A percentile compares a stretch with the other conserved stretches of the same genome.
phyloP scores from a whole-genome alignment of 1,140 invertebrate genomes.

The Tachypleus tridentatus region DNA sequence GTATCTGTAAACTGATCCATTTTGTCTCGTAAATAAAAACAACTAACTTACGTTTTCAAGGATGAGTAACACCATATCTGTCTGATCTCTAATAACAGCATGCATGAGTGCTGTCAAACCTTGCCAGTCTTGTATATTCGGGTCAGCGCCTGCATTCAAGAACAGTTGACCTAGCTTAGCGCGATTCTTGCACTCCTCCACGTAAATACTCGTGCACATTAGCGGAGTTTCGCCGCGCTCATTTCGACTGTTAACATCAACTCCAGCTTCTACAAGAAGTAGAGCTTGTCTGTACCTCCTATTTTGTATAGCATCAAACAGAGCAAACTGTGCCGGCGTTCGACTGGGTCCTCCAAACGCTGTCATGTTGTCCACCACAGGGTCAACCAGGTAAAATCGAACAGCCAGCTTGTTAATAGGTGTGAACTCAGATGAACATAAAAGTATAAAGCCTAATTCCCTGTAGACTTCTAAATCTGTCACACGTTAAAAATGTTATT shows the following conservation, averaged over 20 bases:
- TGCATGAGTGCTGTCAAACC: slow-evolving; percentile 27
- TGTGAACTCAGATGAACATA: too few relatives aligned
- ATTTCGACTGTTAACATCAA: slow-evolving; percentile 23
- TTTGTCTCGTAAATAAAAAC: slow-evolving; percentile 8
- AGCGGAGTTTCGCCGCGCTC: slow-evolving; percentile 23
- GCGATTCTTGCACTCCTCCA: slow-evolving; percentile 14
- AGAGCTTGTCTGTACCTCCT: slow-evolving; percentile 18
- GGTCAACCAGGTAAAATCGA: too few relatives aligned
- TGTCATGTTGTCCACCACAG: too few relatives aligned
- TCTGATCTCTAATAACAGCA: slow-evolving; percentile 22
- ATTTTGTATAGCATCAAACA: slow-evolving; percentile 12
- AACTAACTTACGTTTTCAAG: slow-evolving; percentile 22
- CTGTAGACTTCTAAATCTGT: too few relatives aligned
- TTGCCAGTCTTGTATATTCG: slow-evolving; percentile 23
- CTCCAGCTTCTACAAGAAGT: slow-evolving; percentile 24
- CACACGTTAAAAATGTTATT: too few relatives aligned
- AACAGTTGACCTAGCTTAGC: slow-evolving; percentile 17
- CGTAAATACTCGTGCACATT: slow-evolving; percentile 15
- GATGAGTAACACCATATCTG: slow-evolving; percentile 18
- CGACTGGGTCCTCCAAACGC: too few relatives aligned
- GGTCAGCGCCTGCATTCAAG: slow-evolving; percentile 23
- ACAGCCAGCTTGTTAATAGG: too few relatives aligned
- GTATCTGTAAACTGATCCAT: neutral
- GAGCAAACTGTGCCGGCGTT: slow-evolving; percentile 5
- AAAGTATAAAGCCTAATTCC: too few relatives aligned